Evolutionary conservation across 2,888 invertebrate genomes (phyloP), one percentile per base, ranked within the genome.

Genomic region (Parnassius apollo): DNA sequence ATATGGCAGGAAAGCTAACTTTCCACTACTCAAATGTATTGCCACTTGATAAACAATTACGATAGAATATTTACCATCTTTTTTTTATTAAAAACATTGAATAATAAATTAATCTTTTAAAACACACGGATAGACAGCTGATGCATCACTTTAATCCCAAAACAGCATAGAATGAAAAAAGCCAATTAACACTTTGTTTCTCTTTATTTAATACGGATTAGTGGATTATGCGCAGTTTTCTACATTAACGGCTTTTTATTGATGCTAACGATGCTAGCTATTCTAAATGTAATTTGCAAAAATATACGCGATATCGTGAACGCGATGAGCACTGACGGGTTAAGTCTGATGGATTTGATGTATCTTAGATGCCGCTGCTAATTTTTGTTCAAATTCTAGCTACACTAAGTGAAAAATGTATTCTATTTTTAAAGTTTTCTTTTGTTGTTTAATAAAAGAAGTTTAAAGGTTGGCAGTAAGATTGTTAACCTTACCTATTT

Each of bases 141-240:
- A 53, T 53, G 46, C 49, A 44, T 48, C 45, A 48, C 52, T 42
- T 48, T 62, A 62, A 62, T 62, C 62, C 53, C 18, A 42, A 42
- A 53, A 49, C 48, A 42, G 51, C 51, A 44, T 50, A 58, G 25
- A 62, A 50, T 13, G 48, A 62, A 58, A 62, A 62, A 62, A 58
- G 44, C 58, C 50, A 62, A 62, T 62, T 62, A 62, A 62, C 57
- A 55, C 62, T 53, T 58, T 62, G 52, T 57, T 62, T 58, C 49
- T n/a, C 54, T 50, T 57, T 58, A 58, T 62, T 62, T 58, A 53
- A 58, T 58, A 44, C 62, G 62, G 62, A 62, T 61, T 61, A 61
- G 52, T 42, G 52, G 61, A 61, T 62, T 58, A 58, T 12, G 44
- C 22, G 58, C 58, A 58, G 54, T 55, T 62, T 62, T 58, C 58